Percentiles rank a stretch among this genome's conserved stretches.
Conservation (phyloP, 2,113 vertebrate species). For the Oncorhynchus clarkii region DNA sequence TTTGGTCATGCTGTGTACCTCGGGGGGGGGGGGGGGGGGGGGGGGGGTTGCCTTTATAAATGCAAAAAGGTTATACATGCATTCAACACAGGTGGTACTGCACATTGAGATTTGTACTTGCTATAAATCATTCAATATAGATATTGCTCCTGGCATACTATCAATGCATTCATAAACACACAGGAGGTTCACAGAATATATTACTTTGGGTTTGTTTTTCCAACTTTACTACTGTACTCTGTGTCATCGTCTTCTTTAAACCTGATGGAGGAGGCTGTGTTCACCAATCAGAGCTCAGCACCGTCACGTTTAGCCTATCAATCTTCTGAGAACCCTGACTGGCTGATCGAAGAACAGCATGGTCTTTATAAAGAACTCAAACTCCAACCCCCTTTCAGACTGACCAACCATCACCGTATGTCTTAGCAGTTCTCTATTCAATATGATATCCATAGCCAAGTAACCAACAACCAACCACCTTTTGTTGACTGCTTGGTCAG, state of each 20-base stretch:
- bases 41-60: too few relatives aligned
- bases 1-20: too few relatives aligned
- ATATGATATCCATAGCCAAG: background rate
- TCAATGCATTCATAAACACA: background rate
- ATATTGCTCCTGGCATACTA: background rate
- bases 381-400: background rate
- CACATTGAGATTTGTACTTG: background rate
- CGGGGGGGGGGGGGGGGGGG: too few relatives aligned
- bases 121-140: background rate
- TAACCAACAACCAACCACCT: background rate
- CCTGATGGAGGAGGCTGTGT: background rate
- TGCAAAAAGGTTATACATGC: too few relatives aligned
- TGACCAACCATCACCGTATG: background rate
- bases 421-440: background rate
- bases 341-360: background rate
- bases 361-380: background rate
- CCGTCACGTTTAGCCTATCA: background rate
- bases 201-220: background rate
- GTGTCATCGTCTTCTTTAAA: too few relatives aligned
- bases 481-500: background rate
- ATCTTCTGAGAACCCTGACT: background rate
- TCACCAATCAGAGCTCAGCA: constrained; percentile 15
- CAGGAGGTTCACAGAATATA: background rate
- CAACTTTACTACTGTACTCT: background rate
- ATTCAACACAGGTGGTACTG: background rate